A percentile compares a stretch with the other conserved stretches of the same genome.
phyloP scores from a whole-genome alignment of 2,113 vertebrate species.

The Sylvietta virens region DNA sequence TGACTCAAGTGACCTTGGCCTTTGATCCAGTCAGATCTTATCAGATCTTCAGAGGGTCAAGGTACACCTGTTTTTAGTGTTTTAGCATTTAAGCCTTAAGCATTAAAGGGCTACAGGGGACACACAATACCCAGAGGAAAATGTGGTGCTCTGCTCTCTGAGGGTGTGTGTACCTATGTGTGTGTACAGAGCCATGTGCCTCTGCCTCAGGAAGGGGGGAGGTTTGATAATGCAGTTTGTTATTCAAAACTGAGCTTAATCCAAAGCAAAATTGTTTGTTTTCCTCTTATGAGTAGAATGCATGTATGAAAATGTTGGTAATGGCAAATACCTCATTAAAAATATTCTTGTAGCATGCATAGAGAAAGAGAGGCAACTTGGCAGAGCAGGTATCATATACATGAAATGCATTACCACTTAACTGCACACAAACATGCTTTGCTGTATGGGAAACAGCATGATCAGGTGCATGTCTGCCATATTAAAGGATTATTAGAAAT shows the following conservation, averaged over 20 bases:
- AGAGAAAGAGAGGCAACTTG: neutral
- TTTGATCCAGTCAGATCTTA: constrained; percentile 51
- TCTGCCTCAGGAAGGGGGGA: neutral
- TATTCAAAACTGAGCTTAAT: constrained; percentile 2
- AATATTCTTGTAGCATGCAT: neutral
- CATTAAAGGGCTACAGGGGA: neutral
- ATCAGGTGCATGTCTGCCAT: neutral
- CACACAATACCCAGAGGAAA: neutral
- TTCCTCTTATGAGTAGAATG: neutral
- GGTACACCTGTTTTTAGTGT: constrained; percentile 30
- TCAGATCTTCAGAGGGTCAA: constrained; percentile 48
- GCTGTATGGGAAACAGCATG: neutral
- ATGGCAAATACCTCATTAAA: neutral
- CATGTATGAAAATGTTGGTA: neutral
- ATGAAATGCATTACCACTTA: neutral
- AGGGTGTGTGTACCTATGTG: neutral
- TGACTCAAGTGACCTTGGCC: constrained; percentile 45
- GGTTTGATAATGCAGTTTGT: neutral
- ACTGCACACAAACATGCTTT: neutral
- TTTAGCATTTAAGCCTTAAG: constrained; percentile 33
- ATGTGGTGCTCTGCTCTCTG: neutral
- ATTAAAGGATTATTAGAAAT: constrained; percentile 14
- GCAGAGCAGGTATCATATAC: neutral
- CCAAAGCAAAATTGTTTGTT: neutral
- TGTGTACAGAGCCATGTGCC: neutral